These are phyloP conservation scores for Agrochola macilenta DNA, from an alignment of 2,888 invertebrate species.

Conservation along the genomic window DNA sequence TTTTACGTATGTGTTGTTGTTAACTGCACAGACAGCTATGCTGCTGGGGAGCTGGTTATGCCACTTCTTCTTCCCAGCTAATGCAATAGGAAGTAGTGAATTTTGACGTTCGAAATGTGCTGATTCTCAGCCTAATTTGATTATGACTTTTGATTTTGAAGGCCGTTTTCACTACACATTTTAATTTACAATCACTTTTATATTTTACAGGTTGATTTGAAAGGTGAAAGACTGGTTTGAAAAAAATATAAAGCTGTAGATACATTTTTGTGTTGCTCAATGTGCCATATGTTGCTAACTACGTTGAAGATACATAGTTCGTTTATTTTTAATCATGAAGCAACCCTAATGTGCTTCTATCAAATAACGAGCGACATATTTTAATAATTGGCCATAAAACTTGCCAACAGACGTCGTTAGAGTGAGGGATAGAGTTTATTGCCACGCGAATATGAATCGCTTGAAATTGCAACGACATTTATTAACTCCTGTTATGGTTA, in stretches of 20 bases:
- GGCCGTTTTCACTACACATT: background rate
- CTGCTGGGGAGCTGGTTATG: no score
- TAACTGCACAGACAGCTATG: no score
- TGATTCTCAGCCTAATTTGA: no score
- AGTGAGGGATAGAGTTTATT: conserved; percentile 67
- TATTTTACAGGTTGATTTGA: no score
- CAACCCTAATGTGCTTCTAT: conserved; percentile 60
- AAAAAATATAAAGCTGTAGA: background rate
- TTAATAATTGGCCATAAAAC: conserved; percentile 82
- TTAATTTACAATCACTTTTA: background rate
- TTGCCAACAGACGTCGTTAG: conserved; percentile 77
- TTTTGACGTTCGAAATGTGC: no score
- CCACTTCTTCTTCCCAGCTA: no score
- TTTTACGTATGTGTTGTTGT: no score
- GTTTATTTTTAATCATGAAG: background rate
- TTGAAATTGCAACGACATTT: conserved; percentile 56
- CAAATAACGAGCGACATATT: conserved; percentile 75
- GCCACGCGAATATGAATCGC: conserved; percentile 66
- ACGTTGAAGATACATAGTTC: background rate
- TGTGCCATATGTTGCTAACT: background rate
- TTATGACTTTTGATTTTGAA: no score
- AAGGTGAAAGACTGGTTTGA: background rate
- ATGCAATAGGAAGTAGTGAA: no score
- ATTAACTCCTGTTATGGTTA: conserved; percentile 40
- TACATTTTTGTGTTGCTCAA: background rate